phyloP scores from a whole-genome alignment of 2,113 vertebrate genomes.

The Callopanchax toddi region DNA sequence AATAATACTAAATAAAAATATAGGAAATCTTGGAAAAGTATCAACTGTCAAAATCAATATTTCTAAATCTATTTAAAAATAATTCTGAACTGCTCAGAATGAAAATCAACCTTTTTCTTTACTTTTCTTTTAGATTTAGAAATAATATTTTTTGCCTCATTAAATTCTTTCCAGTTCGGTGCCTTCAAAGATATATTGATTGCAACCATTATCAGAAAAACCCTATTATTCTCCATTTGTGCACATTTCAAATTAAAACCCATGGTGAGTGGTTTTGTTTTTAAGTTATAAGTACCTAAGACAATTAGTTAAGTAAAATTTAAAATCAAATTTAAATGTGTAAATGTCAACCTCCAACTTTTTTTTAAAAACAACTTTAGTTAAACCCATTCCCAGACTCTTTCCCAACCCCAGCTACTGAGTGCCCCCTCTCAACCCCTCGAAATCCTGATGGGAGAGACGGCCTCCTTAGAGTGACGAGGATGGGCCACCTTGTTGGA shows the following conservation, averaged over 20 bases:
- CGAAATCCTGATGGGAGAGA: slow-evolving; percentile 83
- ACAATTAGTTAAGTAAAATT: neutral
- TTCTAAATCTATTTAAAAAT: slow-evolving; percentile 1
- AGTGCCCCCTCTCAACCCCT: slow-evolving; percentile 84
- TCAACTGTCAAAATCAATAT: neutral
- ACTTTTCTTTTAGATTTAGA: neutral
- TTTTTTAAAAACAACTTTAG: slow-evolving; percentile 16
- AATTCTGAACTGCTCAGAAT: neutral
- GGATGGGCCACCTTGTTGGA: slow-evolving; percentile 99
- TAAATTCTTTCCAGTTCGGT: neutral
- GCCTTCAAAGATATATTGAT: neutral
- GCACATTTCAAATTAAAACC: neutral
- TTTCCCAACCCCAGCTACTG: slow-evolving; percentile 61
- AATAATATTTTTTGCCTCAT: neutral
- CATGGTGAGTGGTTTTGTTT: neutral
- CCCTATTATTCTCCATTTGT: neutral
- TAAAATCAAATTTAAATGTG: slow-evolving; percentile 2
- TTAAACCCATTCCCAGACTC: slow-evolving; percentile 51
- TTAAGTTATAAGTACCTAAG: neutral
- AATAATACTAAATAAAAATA: neutral
- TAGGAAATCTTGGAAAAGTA: no score
- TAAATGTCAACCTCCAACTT: slow-evolving; percentile 18
- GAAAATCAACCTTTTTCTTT: neutral
- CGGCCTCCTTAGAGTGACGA: slow-evolving; percentile 95
- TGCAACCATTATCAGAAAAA: slow-evolving; percentile 4